Conservation (phyloP, 2,797 vertebrate species). For the Rhabdomys pumilio region DNA sequence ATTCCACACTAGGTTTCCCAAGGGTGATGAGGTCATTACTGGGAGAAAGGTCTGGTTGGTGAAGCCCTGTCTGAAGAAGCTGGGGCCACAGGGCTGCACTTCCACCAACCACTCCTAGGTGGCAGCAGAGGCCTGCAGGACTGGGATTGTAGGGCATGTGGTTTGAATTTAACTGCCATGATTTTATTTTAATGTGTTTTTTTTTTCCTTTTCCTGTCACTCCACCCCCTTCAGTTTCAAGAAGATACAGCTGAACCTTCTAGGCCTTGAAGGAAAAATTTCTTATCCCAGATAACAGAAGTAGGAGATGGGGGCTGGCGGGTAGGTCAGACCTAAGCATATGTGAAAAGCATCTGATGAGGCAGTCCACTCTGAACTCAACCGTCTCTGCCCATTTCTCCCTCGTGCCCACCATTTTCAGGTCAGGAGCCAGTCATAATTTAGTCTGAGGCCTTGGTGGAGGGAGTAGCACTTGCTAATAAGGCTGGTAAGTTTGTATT, state of each 20-base stretch:
- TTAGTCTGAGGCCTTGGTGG: neutral
- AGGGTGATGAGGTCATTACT: neutral
- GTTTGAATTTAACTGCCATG: constrained; percentile 78
- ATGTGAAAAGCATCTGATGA: constrained; percentile 61
- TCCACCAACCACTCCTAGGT: neutral
- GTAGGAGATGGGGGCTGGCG: constrained; percentile 14
- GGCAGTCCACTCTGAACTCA: neutral
- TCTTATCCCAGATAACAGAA: constrained; percentile 71
- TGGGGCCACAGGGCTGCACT: constrained; percentile 26
- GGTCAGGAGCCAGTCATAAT: neutral
- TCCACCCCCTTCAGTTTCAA: constrained; percentile 45
- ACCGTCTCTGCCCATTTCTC: neutral
- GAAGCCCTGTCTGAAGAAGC: neutral
- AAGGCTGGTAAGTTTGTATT: neutral
- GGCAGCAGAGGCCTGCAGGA: constrained; percentile 69
- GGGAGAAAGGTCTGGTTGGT: neutral
- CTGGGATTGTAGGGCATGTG: constrained; percentile 58
- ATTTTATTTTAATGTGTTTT: constrained; percentile 47
- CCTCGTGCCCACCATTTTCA: neutral
- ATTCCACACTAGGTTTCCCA: neutral
- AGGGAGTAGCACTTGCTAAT: neutral
- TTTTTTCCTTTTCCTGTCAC: neutral
- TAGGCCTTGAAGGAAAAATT: constrained; percentile 74
- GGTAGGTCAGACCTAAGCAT: constrained; percentile 43
- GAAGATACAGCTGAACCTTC: constrained; percentile 76